phyloP scores from a whole-genome alignment of 2,888 invertebrate species.

The Xanthorhoe spadicearia region DNA sequence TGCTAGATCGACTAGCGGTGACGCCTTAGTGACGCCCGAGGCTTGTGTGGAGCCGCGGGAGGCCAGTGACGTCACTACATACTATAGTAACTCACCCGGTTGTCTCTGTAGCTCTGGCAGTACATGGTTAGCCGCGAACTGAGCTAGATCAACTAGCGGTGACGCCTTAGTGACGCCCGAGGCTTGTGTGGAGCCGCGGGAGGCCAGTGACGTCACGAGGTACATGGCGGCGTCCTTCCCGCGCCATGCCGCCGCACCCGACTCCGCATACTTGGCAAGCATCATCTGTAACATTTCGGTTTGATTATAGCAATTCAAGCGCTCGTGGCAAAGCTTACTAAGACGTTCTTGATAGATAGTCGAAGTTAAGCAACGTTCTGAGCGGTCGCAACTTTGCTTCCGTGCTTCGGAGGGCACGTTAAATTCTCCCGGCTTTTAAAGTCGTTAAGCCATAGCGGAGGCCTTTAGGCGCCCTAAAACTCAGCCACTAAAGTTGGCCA shows the following conservation, averaged over 20 bases:
- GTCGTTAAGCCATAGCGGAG: too few species aligned
- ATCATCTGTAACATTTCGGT: conserved; percentile 86
- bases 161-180: conserved; percentile 97
- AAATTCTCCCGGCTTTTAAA: too few species aligned
- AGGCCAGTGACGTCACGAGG: conserved; percentile 97
- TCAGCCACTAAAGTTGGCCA: too few species aligned
- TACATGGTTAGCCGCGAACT: conserved; percentile 95
- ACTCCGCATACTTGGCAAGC: conserved; percentile 90
- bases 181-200: conserved; percentile 94
- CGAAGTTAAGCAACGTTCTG: too few species aligned
- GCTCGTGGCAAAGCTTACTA: too few species aligned
- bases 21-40: conserved; percentile 96
- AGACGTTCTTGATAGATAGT: too few species aligned
- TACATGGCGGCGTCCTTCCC: conserved; percentile 98
- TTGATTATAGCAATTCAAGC: too few species aligned
- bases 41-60: conserved; percentile 94
- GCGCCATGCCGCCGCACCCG: conserved; percentile 93
- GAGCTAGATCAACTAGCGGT: conserved; percentile 93
- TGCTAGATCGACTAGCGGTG: conserved; percentile 94
- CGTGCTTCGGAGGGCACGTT: too few species aligned
- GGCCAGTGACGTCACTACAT: conserved; percentile 93
- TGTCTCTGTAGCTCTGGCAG: conserved; percentile 91
- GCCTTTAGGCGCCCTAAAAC: too few species aligned
- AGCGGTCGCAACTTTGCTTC: too few species aligned
- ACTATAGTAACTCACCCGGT: conserved; percentile 55